Evolutionary conservation across 2,888 invertebrate genomes (phyloP), one percentile per base, ranked within the genome.

Genomic region (Chorisops tibialis): DNA sequence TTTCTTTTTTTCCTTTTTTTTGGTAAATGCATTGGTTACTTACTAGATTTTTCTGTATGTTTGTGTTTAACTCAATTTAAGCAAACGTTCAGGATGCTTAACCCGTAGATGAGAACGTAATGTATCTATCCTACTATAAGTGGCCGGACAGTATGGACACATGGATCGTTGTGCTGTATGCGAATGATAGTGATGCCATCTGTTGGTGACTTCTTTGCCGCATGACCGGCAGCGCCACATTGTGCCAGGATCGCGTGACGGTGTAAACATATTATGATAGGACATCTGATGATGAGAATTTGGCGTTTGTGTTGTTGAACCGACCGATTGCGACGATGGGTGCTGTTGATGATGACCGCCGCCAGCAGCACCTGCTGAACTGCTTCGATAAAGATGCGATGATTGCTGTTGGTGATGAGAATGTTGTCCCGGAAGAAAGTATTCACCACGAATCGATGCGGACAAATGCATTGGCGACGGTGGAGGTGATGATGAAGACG

Each of bases 141-240:
- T 89, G 72, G 90, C 89, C 68, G 89, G 88, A 81, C 92, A 92
- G 79, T 89, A 89, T 66, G 89, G 90, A 80, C 92, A 92, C 73
- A 85, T 83, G 69, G 87, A 89, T 71, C 91, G 84, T 79, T 88
- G 87, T 68, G 88, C 85, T 65, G 88, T 88, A 80, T 91, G 91
- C 71, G 88, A 88, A 80, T 91, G 90, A 82, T 85, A 90, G 81
- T 91, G 91, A 79, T 91, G 91, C 91, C 91, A 91, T 79, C 90
- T 84, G 81, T 91, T 91, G 77, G 90, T 88, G 68, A 90, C 90
- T 81, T 90, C 87, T 81, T 91, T 91, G 78, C 88, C 88, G 81
- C 91, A 91, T 38, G 87, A 85, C 75, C 87, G 87, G 80, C 91
- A 91, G 75, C 86, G 86, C 89, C 90, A 91, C 75, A 88, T 82